These are phyloP conservation scores for Uloborus plumipes DNA, from an alignment of 2,888 invertebrate genomes.

Conservation along the genomic window DNA sequence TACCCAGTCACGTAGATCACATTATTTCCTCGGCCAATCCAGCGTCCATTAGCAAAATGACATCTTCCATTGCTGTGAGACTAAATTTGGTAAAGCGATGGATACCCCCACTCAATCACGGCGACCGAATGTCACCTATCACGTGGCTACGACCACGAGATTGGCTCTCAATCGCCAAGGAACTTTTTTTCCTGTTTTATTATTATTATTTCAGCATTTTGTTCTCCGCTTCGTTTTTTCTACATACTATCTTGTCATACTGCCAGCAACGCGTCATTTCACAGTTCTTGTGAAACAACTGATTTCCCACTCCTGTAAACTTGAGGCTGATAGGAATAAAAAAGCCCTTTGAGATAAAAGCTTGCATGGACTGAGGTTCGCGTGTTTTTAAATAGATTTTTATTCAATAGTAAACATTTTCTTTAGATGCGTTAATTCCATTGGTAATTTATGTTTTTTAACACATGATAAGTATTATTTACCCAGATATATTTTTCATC, in stretches of 20 bases:
- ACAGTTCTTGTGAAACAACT: slow-evolving; percentile 18
- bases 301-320: neutral
- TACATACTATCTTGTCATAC: slow-evolving; percentile 22
- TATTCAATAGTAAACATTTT: too few relatives aligned
- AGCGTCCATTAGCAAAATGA: slow-evolving; percentile 62
- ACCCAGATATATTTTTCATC: too few relatives aligned
- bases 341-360: too few relatives aligned
- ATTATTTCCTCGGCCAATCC: slow-evolving; percentile 57
- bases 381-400: too few relatives aligned
- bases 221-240: slow-evolving; percentile 27
- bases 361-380: too few relatives aligned
- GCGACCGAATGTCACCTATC: slow-evolving; percentile 51
- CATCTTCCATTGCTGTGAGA: slow-evolving; percentile 56
- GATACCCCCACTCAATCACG: slow-evolving; percentile 58
- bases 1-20: slow-evolving; percentile 48
- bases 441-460: too few relatives aligned
- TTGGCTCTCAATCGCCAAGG: neutral
- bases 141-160: slow-evolving; percentile 25
- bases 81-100: slow-evolving; percentile 59
- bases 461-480: too few relatives aligned
- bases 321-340: too few relatives aligned
- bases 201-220: slow-evolving; percentile 46
- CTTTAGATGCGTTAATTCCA: too few relatives aligned
- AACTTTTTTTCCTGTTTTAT: slow-evolving; percentile 17
- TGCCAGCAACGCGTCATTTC: slow-evolving; percentile 28